Percentiles rank a stretch among this genome's conserved stretches.
phyloP scores from a whole-genome alignment of 2,113 vertebrate species.

The Oreochromis niloticus region DNA sequence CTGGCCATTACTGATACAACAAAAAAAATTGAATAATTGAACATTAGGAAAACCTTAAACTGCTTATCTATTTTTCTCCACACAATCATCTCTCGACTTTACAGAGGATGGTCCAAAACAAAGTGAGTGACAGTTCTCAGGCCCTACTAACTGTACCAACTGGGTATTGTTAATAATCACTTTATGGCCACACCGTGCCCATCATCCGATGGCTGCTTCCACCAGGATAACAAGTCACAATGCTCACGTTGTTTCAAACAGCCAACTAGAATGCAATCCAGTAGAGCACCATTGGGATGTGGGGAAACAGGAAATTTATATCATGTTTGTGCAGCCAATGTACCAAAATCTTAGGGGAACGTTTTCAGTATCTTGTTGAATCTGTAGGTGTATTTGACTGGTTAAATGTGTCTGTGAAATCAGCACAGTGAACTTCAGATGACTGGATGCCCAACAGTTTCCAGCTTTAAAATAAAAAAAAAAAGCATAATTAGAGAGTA shows the following conservation, averaged over 20 bases:
- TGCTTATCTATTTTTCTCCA: not conserved
- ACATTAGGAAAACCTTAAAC: not conserved
- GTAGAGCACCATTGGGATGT: not conserved
- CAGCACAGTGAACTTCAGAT: not conserved
- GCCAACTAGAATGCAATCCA: not conserved
- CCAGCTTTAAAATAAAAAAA: not conserved
- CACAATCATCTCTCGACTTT: not conserved
- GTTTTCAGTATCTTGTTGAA: not conserved
- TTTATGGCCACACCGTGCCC: not conserved
- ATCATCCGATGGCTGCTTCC: not conserved
- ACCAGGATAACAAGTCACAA: not conserved
- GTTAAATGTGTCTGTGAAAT: accelerated
- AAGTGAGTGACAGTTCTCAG: not conserved
- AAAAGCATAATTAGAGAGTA: not conserved
- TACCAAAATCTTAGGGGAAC: not conserved
- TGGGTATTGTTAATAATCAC: not conserved
- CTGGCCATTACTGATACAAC: accelerated
- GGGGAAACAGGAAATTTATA: not conserved
- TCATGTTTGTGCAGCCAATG: not conserved
- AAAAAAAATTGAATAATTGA: not conserved
- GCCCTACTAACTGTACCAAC: not conserved
- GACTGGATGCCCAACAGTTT: not conserved
- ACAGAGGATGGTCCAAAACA: not conserved
- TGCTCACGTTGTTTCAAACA: not conserved
- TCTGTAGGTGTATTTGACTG: not conserved